Base-by-base conservation (phyloP, 2,888 invertebrate species). In the Pterostichus madidus region DNA sequence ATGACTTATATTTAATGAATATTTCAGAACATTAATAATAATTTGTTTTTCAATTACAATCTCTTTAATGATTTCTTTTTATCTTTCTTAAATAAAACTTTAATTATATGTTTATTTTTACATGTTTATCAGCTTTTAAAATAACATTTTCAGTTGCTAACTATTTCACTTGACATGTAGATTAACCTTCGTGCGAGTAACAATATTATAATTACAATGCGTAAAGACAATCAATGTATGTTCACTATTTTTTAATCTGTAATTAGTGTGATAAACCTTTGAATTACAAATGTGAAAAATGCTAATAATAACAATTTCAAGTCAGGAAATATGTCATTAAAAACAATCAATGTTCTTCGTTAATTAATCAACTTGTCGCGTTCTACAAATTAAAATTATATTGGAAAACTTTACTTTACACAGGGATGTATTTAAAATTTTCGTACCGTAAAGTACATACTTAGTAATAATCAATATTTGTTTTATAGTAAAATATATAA, bases 101-200 rank as follows among this genome's bases (percentile, higher is more conserved):
- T 49, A 49, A 49, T 49, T n/a, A 49, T 49, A n/a, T 5, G 49
- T 49, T 49, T 49, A n/a, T n/a, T n/a, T n/a, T n/a, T 13, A 49
- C n/a, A 5, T 49, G 39, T 39, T 39, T 39, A 39, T 39, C 39
- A 7, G 39, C 7, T 39, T 24, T 24, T 24, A 24, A 24, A 24
- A 24, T 24, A 24, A 24, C 24, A 24, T 24, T 24, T 49, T 49
- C 49, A 49, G 49, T 11, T n/a, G 49, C 11, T n/a, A 49, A 49
- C 49, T 11, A n/a, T 46, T 46, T 46, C 0, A 49, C 6, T 49
- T 11, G 5, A 49, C 49, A 49, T 49, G 39, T 8, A 39, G 5
- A 3, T 13, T n/a, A 49, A n/a, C 49, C 13, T 49, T 49, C 49
- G 5, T 49, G 1, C 8, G 39, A 39, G 6, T 6, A 39, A 39